Evolutionary conservation across 2,797 vertebrate genomes (phyloP), one percentile per base, ranked within the genome.

Genomic region (Platyrinchus mystaceus): DNA sequence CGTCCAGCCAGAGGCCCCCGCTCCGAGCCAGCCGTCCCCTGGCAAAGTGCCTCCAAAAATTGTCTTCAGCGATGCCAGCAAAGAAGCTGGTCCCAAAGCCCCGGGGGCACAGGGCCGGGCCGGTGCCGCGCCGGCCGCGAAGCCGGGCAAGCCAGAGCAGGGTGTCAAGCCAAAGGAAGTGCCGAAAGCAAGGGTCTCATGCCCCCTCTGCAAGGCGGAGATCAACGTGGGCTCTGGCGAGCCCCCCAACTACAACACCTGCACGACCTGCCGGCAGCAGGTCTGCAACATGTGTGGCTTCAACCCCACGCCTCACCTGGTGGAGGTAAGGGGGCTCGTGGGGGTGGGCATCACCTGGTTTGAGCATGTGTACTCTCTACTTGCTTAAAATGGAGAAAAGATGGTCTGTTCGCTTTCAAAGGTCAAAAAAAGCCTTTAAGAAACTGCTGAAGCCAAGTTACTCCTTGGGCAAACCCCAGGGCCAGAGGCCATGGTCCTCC

Each of bases 231-330:
- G 98, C 89, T 95, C 98, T 18, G 55, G 97, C 8, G 98, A 99
- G 87, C 98, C 98, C 58, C 98, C 99, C 94, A 99, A 99, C 98
- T 99, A 99, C 96, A 99, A 99, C 95, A 98, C 98, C 88, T 99
- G 99, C 95, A 99, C 99, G 5, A 98, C 99, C 97, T 99, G 99
- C 97, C 98, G 96, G 90, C 98, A 98, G 74, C 99, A 99, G 97
- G 99, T 99, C 98, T 99, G 99, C 98, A 99, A 99, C 97, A 98
- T 99, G 98, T 99, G 99, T 90, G 99, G 99, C 97, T 99, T 99
- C 98, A 99, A 99, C 97, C 99, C 99, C n/a, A 99, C 99, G 1
- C 99, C 99, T 87, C 99, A 99, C 91, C 97, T 99, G 81, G 98
- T 98, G 15, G 99, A 99, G 99, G 99, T 99, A 99, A 99, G 98